phyloP scores from a whole-genome alignment of 2,888 invertebrate species.

The Seira ritae region DNA sequence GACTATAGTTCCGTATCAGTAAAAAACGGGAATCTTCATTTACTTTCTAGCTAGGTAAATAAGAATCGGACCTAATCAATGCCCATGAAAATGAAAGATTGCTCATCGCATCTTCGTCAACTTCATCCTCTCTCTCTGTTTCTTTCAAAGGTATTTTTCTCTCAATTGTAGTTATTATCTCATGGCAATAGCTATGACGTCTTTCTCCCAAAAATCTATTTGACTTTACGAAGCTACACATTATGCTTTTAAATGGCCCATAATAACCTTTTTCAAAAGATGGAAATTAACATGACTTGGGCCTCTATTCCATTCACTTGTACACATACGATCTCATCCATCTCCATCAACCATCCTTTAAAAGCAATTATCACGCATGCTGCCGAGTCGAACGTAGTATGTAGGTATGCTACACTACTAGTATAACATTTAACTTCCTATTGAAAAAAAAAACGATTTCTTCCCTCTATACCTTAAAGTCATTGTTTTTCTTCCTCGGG shows the following conservation, averaged over 20 bases:
- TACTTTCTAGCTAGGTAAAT: neutral
- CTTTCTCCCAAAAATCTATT: neutral
- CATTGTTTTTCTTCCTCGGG: no score
- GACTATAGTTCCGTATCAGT: neutral
- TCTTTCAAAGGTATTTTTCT: no score
- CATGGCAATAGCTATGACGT: no score
- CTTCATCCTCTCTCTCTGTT: no score
- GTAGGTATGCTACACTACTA: no score
- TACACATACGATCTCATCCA: neutral
- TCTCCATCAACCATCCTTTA: neutral
- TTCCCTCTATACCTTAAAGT: no score
- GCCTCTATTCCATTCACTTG: no score
- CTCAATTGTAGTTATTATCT: no score
- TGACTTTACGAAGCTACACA: constrained; percentile 14
- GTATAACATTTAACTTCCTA: no score
- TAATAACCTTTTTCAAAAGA: constrained; percentile 34
- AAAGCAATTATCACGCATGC: constrained; percentile 38
- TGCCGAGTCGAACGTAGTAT: neutral
- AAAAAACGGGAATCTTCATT: neutral
- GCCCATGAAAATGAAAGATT: neutral
- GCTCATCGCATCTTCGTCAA: neutral
- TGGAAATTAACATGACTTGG: constrained; percentile 23
- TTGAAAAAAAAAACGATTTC: no score
- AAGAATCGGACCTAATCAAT: neutral
- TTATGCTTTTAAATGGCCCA: constrained; percentile 49